phyloP scores from a whole-genome alignment of 1,140 invertebrate species.

The Caligus rogercresseyi region DNA sequence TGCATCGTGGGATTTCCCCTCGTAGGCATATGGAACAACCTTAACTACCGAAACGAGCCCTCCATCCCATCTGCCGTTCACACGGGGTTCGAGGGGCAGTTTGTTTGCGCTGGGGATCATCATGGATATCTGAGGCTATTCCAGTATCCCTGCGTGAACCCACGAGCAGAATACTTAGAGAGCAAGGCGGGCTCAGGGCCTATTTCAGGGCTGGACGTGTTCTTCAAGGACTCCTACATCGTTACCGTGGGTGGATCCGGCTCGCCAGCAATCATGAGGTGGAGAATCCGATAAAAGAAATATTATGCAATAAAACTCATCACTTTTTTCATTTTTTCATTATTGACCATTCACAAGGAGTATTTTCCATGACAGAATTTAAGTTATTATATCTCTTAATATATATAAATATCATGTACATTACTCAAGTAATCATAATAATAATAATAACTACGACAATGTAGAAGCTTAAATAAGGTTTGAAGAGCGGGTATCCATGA shows the following conservation, averaged over 20 bases:
- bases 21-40: conserved; percentile 36
- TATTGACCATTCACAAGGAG: too few species aligned
- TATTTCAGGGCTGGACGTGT: not conserved
- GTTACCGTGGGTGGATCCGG: not conserved
- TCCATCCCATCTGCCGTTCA: not conserved
- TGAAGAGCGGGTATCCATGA: too few species aligned
- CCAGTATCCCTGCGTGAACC: conserved; percentile 3
- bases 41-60: conserved; percentile 13
- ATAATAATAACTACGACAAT: too few species aligned
- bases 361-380: too few species aligned
- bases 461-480: too few species aligned
- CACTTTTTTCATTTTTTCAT: too few species aligned
- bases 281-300: not conserved
- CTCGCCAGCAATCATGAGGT: not conserved
- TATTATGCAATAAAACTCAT: too few species aligned
- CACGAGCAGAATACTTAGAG: conserved; percentile 15
- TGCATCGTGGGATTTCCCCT: conserved; percentile 63
- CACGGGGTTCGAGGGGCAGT: conserved; percentile 9
- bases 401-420: too few species aligned
- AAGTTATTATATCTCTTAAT: too few species aligned
- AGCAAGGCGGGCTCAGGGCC: not conserved
- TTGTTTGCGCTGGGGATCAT: conserved; percentile 11
- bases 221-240: conserved; percentile 16
- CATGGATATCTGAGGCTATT: conserved; percentile 4
- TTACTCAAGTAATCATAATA: too few species aligned